Conservation (phyloP, 23 tunicate genomes). For the Clavelina lepadiformis region DNA sequence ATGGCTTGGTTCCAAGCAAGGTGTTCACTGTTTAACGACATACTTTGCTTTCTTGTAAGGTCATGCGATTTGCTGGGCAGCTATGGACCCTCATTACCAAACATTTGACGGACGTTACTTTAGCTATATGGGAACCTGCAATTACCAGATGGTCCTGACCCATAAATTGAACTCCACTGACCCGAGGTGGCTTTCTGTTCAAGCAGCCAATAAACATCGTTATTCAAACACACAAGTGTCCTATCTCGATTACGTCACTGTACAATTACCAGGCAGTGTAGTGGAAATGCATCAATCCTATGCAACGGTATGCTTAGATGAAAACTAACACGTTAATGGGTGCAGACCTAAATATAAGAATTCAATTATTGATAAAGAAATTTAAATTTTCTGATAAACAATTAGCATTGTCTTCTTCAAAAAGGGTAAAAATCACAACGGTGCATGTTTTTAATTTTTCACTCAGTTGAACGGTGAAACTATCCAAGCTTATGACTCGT, state of each 20-base stretch:
- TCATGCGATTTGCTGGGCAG: conserved; percentile 43
- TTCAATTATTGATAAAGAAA: too few relatives aligned
- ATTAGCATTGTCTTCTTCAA: too few relatives aligned
- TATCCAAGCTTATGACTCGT: conserved; percentile 2
- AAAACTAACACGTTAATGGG: too few relatives aligned
- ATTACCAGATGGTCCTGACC: conserved; percentile 40
- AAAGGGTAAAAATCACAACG: too few relatives aligned
- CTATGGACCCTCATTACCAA: conserved; percentile 63
- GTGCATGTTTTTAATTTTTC: too few relatives aligned
- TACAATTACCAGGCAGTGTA: conserved; percentile 12
- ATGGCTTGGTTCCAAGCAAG: too few relatives aligned
- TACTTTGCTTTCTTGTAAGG: too few relatives aligned
- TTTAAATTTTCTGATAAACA: too few relatives aligned
- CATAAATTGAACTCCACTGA: conserved; percentile 1
- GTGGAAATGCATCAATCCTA: too few relatives aligned
- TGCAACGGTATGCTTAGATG: too few relatives aligned
- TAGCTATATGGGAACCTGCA: conserved; percentile 71
- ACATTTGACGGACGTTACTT: conserved; percentile 39
- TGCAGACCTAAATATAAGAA: too few relatives aligned
- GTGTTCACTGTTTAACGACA: too few relatives aligned
- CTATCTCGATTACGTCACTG: conserved; percentile 11
- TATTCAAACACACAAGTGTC: conserved; percentile 24
- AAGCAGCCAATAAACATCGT: conserved; percentile 28
- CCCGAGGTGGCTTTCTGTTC: conserved; percentile 34
- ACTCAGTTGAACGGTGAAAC: conserved; percentile 24